Conservation (phyloP, 2,113 vertebrate genomes). For the Spheniscus mendiculus region DNA sequence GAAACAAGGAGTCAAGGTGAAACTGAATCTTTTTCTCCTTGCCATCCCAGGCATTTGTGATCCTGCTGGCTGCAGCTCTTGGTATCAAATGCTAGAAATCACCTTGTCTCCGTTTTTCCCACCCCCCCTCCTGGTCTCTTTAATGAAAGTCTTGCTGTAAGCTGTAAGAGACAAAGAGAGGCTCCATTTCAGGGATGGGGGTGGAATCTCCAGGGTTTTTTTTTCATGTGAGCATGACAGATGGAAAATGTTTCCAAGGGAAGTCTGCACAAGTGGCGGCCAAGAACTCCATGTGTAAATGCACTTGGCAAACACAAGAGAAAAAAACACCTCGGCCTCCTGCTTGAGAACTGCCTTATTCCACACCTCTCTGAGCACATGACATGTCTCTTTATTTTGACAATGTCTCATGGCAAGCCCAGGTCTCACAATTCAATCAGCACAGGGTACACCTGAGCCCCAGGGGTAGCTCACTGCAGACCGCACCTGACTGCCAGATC, state of each 20-base stretch:
- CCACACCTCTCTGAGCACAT: not conserved
- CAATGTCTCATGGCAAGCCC: not conserved
- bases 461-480: not conserved
- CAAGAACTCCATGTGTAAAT: conserved; percentile 39
- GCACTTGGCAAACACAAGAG: not conserved
- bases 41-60: not conserved
- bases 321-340: not conserved
- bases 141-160: conserved; percentile 12
- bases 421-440: not conserved
- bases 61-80: not conserved
- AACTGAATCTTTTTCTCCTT: conserved; percentile 2
- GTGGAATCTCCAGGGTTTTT: not conserved
- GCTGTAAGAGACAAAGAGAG: not conserved
- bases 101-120: not conserved
- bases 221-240: not conserved
- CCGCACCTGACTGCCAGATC: not conserved
- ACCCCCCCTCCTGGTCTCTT: not conserved
- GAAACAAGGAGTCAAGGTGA: not conserved
- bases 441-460: not conserved
- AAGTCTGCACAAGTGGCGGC: conserved; percentile 17
- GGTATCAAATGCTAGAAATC: not conserved
- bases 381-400: not conserved
- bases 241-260: conserved; percentile 32
- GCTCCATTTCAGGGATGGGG: not conserved
- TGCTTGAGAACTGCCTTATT: not conserved